A percentile compares a stretch with the other conserved stretches of the same genome.
Evolutionary conservation across 2,888 invertebrate species (phyloP).

Genomic region (Heliconius sara): DNA sequence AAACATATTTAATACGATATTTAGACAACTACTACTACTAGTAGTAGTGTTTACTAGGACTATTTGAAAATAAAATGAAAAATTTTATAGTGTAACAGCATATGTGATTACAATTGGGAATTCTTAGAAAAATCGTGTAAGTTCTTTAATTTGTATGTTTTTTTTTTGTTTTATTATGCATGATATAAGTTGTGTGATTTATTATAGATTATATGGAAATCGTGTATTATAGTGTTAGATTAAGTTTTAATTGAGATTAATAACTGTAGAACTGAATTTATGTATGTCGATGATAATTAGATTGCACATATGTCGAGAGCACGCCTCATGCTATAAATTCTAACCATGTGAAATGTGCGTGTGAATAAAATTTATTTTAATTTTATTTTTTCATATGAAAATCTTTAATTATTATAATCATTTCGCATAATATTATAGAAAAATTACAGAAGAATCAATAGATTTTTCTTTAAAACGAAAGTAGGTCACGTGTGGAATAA

Average conservation of each 20-base stretch:
- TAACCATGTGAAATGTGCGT: slow-evolving; percentile 1
- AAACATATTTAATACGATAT: slow-evolving; percentile 42
- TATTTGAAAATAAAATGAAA: not conserved
- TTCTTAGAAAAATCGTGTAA: not conserved
- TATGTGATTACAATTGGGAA: not conserved
- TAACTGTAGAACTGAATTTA: not conserved
- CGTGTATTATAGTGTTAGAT: not conserved
- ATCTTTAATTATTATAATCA: too few relatives aligned
- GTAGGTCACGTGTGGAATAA: slow-evolving; percentile 9
- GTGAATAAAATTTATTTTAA: not conserved
- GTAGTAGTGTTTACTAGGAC: slow-evolving; percentile 21
- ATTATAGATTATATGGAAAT: too few relatives aligned
- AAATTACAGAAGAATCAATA: not conserved
- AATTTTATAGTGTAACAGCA: not conserved
- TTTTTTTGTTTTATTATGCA: not conserved
- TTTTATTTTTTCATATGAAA: not conserved
- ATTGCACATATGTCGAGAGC: slow-evolving; percentile 32
- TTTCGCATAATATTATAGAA: not conserved
- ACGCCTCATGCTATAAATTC: slow-evolving; percentile 1
- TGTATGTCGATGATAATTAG: slow-evolving; percentile 20
- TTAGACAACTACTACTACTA: not conserved
- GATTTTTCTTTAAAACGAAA: slow-evolving; percentile 10
- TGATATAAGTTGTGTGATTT: not conserved
- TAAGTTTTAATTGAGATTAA: not conserved
- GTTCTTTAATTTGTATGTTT: not conserved